Conservation (phyloP, 2,888 invertebrate species). For the Cetonia aurata region DNA sequence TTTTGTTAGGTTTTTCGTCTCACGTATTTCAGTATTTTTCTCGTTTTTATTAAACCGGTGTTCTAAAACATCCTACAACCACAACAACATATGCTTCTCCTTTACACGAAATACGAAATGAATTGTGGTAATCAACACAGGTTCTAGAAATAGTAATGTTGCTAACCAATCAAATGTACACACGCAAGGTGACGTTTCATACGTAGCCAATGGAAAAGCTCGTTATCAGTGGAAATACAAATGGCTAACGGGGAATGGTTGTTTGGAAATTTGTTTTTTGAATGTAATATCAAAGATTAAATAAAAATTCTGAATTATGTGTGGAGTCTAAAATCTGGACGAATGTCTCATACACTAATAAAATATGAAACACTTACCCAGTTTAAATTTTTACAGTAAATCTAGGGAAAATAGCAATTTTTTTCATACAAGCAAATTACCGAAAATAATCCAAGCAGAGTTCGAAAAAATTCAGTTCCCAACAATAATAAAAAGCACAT, state of each 20-base stretch:
- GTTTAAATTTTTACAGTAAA: too few species aligned
- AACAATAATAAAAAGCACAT: too few species aligned
- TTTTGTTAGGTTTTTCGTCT: slow-evolving; percentile 46
- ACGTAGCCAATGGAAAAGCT: slow-evolving; percentile 41
- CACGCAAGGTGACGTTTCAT: slow-evolving; percentile 58
- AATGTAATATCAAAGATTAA: too few species aligned
- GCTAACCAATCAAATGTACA: slow-evolving; percentile 57
- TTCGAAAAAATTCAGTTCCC: too few species aligned
- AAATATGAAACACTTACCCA: too few species aligned
- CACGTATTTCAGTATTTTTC: slow-evolving; percentile 1
- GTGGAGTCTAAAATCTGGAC: too few species aligned
- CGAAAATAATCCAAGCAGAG: too few species aligned
- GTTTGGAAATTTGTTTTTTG: neutral
- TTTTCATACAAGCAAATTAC: too few species aligned
- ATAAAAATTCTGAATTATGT: too few species aligned
- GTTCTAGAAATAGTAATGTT: slow-evolving; percentile 36
- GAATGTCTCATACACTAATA: too few species aligned
- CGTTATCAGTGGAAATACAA: slow-evolving; percentile 54
- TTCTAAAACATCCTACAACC: slow-evolving; percentile 28
- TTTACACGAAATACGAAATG: slow-evolving; percentile 27
- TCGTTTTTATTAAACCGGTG: slow-evolving; percentile 36
- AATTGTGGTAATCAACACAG: slow-evolving; percentile 25
- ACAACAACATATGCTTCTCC: slow-evolving; percentile 5
- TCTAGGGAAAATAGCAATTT: too few species aligned
- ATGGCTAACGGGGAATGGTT: slow-evolving; percentile 61